Conservation (phyloP, 2,113 vertebrate genomes). For the Narcine bancroftii region DNA sequence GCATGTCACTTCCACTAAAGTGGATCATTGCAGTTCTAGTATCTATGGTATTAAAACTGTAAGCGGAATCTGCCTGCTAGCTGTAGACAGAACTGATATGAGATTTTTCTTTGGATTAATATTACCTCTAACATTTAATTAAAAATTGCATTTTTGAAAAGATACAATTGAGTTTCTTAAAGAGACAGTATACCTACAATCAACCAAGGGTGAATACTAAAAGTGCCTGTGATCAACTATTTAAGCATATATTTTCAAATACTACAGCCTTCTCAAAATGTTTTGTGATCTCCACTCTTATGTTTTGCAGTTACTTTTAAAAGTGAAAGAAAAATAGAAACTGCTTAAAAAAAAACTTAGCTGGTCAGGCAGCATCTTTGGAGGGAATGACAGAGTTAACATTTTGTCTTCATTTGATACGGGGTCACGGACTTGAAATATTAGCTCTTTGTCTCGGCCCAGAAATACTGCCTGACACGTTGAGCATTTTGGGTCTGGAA, state of each 20-base stretch:
- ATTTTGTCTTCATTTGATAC: too few species aligned
- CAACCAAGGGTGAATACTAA: neutral
- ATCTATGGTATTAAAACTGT: conserved; percentile 66
- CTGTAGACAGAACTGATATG: conserved; percentile 34
- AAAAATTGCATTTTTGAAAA: neutral
- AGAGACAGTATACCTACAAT: conserved; percentile 29
- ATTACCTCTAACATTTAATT: conserved; percentile 18
- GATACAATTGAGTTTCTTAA: neutral
- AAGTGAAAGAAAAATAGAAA: neutral
- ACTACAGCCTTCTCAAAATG: conserved; percentile 32
- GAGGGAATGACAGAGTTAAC: too few species aligned
- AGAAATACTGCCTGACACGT: too few species aligned
- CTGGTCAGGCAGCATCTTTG: too few species aligned
- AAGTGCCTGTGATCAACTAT: neutral
- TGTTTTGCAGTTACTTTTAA: neutral
- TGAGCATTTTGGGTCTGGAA: too few species aligned
- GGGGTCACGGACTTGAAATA: too few species aligned
- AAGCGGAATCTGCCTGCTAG: conserved; percentile 73
- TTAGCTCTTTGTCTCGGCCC: too few species aligned
- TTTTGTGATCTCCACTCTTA: neutral
- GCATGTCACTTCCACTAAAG: conserved; percentile 66
- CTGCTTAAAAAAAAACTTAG: too few species aligned
- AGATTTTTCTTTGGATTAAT: conserved; percentile 28
- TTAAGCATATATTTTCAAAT: conserved; percentile 5
- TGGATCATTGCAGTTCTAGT: conserved; percentile 65